A percentile compares a stretch with the other conserved stretches of the same genome.
Conservation (phyloP, 2,113 vertebrate genomes). For the Pseudonaja textilis region DNA sequence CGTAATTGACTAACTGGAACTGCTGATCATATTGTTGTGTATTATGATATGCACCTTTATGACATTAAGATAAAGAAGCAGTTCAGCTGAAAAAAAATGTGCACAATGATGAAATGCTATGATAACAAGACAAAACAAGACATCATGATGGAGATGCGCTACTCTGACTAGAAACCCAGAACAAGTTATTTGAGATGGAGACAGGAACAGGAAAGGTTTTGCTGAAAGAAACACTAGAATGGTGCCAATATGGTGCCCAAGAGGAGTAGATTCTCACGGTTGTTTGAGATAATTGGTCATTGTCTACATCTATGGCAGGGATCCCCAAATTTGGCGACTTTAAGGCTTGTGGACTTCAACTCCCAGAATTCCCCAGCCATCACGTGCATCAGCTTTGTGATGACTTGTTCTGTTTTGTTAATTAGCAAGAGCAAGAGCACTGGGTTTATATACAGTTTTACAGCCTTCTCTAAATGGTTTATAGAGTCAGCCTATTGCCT, state of each 20-base stretch:
- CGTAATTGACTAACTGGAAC: slow-evolving; percentile 98
- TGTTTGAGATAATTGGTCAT: neutral
- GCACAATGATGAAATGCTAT: slow-evolving; percentile 91
- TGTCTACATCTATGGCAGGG: neutral
- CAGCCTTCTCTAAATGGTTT: no score
- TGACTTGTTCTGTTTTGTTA: neutral
- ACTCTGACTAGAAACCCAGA: slow-evolving; percentile 80
- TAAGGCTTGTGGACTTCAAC: neutral
- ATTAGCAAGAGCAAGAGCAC: no score
- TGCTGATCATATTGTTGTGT: slow-evolving; percentile 92
- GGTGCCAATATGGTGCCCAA: neutral
- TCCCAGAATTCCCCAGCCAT: neutral
- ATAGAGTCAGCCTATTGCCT: no score
- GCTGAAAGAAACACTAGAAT: slow-evolving; percentile 14
- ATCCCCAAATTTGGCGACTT: neutral
- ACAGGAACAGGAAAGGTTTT: neutral
- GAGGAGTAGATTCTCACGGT: neutral
- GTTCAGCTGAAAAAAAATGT: slow-evolving; percentile 75
- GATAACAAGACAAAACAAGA: slow-evolving; percentile 69
- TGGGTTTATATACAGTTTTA: no score
- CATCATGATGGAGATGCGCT: slow-evolving; percentile 80
- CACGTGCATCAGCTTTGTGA: neutral
- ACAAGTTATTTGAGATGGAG: slow-evolving; percentile 67
- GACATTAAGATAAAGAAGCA: slow-evolving; percentile 91
- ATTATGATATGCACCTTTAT: slow-evolving; percentile 89